phyloP scores from a whole-genome alignment of 2,113 vertebrate genomes.

The Ailurus styani region DNA sequence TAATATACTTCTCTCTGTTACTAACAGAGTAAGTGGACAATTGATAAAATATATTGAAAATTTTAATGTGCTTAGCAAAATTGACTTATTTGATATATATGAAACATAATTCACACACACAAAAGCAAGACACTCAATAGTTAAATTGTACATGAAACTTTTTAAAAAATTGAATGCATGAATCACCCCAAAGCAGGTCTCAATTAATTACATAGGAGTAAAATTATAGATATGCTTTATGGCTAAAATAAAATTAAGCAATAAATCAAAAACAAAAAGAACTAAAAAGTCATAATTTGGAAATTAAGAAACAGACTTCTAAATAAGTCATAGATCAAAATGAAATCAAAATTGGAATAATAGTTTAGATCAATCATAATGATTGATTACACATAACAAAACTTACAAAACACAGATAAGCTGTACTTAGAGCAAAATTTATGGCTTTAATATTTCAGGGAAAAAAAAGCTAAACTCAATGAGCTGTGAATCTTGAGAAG shows the following conservation, averaged over 20 bases:
- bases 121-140: not conserved
- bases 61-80: not conserved
- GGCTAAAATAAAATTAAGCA: not conserved
- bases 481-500: not conserved
- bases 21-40: not conserved
- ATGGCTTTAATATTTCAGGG: not conserved
- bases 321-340: constrained; percentile 33
- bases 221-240: constrained; percentile 10
- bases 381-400: not conserved
- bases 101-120: not conserved
- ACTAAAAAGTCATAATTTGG: not conserved
- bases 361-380: constrained; percentile 39
- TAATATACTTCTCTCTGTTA: not conserved
- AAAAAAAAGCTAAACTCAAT: not conserved
- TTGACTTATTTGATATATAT: not conserved
- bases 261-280: constrained; percentile 41
- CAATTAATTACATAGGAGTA: constrained; percentile 9
- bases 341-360: constrained; percentile 28
- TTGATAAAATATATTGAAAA: not conserved
- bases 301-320: constrained; percentile 30
- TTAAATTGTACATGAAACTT: not conserved
- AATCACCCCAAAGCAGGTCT: not conserved
- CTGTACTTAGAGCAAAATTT: not conserved
- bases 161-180: not conserved
- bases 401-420: not conserved